A percentile compares a stretch with the other conserved stretches of the same genome.
These are phyloP conservation scores for Poeciliopsis occidentalis DNA, from an alignment of 2,113 vertebrate genomes.

Conservation along the genomic window DNA sequence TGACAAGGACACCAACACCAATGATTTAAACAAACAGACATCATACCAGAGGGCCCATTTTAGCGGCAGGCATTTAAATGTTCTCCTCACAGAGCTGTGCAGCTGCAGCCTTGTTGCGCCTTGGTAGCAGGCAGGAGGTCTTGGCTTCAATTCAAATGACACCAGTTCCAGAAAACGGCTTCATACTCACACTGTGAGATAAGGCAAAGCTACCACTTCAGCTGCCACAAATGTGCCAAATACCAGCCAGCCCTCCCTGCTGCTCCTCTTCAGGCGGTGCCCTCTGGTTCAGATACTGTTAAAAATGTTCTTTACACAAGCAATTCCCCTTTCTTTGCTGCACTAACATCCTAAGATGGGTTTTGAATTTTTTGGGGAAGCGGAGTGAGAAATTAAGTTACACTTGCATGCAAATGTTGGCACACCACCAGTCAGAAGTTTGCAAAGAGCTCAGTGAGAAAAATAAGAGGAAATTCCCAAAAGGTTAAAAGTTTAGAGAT, in stretches of 20 bases:
- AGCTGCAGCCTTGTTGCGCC: constrained; percentile 49
- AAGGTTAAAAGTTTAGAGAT: background rate
- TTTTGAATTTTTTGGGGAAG: constrained; percentile 34
- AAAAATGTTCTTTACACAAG: constrained; percentile 51
- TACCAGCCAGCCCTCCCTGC: constrained; percentile 43
- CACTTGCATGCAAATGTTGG: background rate
- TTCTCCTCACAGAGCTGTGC: constrained; percentile 57
- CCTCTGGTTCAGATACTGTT: constrained; percentile 40
- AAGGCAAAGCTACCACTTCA: constrained; percentile 54
- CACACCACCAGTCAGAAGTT: background rate
- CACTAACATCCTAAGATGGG: constrained; percentile 42
- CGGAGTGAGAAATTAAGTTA: constrained; percentile 22
- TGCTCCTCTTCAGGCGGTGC: constrained; percentile 23
- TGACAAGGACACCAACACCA: constrained; percentile 54
- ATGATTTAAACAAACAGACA: constrained; percentile 45
- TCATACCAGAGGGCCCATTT: constrained; percentile 54
- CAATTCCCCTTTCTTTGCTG: constrained; percentile 3
- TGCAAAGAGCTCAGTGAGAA: background rate
- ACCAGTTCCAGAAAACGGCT: constrained; percentile 24
- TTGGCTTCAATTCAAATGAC: constrained; percentile 58
- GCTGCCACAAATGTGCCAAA: constrained; percentile 42
- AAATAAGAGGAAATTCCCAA: background rate
- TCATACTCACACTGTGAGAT: constrained; percentile 33
- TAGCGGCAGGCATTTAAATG: constrained; percentile 58
- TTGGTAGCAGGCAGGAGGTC: constrained; percentile 46